phyloP scores from a whole-genome alignment of 1,140 invertebrate genomes.

The Drosophila azteca region DNA sequence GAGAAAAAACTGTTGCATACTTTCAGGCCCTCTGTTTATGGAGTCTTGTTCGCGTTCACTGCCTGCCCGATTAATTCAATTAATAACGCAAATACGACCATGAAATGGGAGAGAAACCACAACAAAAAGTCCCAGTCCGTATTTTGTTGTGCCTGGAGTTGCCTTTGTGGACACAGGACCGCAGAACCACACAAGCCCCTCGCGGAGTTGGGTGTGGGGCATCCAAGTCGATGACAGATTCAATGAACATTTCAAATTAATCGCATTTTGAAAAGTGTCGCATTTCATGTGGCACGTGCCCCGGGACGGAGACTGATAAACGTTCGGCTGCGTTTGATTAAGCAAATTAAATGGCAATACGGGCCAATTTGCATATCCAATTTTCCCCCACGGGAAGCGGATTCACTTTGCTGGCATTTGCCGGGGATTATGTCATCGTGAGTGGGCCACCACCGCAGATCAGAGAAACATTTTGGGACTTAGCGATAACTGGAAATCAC shows the following conservation, averaged over 20 bases:
- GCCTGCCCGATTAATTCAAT: conserved; percentile 33
- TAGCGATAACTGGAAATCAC: conserved; percentile 12
- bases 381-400: background rate
- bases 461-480: background rate
- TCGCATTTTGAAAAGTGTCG: conserved; percentile 57
- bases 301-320: conserved; percentile 12
- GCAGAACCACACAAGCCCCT: background rate
- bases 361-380: conserved; percentile 30
- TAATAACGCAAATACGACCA: conserved; percentile 46
- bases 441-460: background rate
- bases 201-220: background rate
- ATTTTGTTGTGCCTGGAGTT: conserved; percentile 22
- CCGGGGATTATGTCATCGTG: conserved; percentile 44
- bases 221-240: conserved; percentile 15
- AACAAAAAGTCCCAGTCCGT: conserved; percentile 1
- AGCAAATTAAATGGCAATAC: conserved; percentile 55
- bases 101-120: no score
- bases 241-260: conserved; percentile 65
- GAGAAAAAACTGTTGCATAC: conserved; percentile 27
- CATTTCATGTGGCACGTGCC: conserved; percentile 49
- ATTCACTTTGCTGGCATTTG: conserved; percentile 12
- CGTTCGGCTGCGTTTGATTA: conserved; percentile 43
- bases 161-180: conserved; percentile 39
- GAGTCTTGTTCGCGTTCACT: conserved; percentile 6
- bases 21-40: conserved; percentile 25